Conservation (phyloP, 2,113 vertebrate genomes). For the Gnathonemus longibarbis region DNA sequence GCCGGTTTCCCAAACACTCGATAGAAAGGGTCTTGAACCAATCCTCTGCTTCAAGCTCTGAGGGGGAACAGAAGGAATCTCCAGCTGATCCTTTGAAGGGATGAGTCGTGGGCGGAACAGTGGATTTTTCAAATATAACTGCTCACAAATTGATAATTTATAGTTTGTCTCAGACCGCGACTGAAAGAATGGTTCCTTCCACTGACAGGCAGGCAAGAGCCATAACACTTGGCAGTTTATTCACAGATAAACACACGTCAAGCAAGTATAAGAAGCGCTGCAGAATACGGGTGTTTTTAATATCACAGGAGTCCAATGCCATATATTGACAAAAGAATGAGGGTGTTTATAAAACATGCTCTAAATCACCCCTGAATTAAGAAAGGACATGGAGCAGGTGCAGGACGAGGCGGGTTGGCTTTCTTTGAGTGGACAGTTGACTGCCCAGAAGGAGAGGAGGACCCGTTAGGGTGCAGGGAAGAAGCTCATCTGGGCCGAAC, state of each 20-base stretch:
- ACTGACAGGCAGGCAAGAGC: background rate
- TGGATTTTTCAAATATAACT: background rate
- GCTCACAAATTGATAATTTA: background rate
- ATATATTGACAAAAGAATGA: background rate
- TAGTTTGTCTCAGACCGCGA: background rate
- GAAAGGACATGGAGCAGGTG: background rate
- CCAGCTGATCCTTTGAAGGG: background rate
- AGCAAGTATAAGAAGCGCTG: background rate
- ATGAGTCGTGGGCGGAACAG: background rate
- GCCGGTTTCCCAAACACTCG: constrained; percentile 79
- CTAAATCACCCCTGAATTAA: background rate
- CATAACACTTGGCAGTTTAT: background rate
- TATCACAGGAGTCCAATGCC: background rate
- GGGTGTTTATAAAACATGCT: background rate
- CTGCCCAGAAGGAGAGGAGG: background rate
- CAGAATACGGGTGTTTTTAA: background rate
- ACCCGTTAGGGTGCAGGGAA: background rate
- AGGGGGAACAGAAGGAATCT: constrained; percentile 10
- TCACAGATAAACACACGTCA: background rate
- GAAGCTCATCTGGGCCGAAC: too few species aligned
- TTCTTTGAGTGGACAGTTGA: background rate
- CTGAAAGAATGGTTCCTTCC: background rate
- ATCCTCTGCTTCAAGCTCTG: constrained; percentile 94
- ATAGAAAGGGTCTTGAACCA: constrained; percentile 91
- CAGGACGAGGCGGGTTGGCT: background rate